Base-by-base conservation (phyloP, 2,888 invertebrate genomes). In the Rhodophaea formosa region DNA sequence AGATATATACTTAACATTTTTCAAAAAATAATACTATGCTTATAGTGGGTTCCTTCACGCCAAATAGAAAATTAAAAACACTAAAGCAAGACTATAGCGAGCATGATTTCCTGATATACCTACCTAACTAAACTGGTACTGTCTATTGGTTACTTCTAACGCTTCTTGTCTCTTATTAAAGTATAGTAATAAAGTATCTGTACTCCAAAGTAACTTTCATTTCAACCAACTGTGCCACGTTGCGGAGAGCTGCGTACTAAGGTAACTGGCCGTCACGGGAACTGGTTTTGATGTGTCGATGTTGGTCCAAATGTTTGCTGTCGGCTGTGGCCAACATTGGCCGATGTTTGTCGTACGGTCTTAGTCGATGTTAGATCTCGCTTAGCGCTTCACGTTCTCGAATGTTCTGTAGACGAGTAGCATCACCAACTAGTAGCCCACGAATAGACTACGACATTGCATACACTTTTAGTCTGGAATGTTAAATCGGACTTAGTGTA, bases 121-220 rank as follows among this genome's bases (percentile, higher is more conserved):
- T 62, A 67, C 64, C 62, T 65, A 64, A 72, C 71, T 69, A 72
- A 78, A 73, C 72, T 80, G 68, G 71, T 77, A 72, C 74, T 74
- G 64, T 74, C 72, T 69, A 74, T 68, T 72, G 69, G 67, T 74
- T 74, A 74, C 62, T 65, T 71, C 78, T 85, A 80, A 81, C 71
- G 88, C 89, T 88, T 88, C 78, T 83, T 86, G 83, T 84, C 84
- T 81, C 80, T 78, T 51, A 46, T 80, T 77, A 82, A 87, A 83
- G 67, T 74, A 82, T 89, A 89, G 87, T 89, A 91, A 90, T 91
- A 90, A 91, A 90, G 83, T 89, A 88, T 86, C 83, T 89, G 79
- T 91, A 90, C 82, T 89, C 91, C 87, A 88, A 87, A 88, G 86
- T 89, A 82, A 86, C 83, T 89, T 90, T 91, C 78, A 90, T 91